Evolutionary conservation across 53 echinoderm and acorn worm species (phyloP).

Genomic region (Zoroaster sp.): DNA sequence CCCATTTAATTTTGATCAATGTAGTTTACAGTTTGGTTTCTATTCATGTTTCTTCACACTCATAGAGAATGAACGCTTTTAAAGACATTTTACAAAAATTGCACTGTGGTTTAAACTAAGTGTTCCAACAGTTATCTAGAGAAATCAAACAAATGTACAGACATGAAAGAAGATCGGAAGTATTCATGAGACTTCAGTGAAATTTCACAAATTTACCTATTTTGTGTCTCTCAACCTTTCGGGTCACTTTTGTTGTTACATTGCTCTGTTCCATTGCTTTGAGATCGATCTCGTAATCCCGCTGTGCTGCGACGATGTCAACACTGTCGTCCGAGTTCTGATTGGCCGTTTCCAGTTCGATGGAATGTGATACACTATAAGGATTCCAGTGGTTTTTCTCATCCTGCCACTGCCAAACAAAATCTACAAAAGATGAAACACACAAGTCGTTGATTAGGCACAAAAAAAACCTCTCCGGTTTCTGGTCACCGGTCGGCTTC

Average conservation of each 20-base stretch:
- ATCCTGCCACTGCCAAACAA: slow-evolving; percentile 95
- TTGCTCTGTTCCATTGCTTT: slow-evolving; percentile 85
- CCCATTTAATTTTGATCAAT: no score
- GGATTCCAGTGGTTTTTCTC: slow-evolving; percentile 85
- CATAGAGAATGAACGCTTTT: no score
- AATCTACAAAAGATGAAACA: slow-evolving; percentile 49
- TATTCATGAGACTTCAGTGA: no score
- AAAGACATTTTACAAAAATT: no score
- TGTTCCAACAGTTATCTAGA: no score
- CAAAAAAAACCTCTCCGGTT: no score
- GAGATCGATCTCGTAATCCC: slow-evolving; percentile 75
- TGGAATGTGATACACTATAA: slow-evolving; percentile 54
- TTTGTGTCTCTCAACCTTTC: slow-evolving; percentile 66
- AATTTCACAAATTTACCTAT: slow-evolving; percentile 51
- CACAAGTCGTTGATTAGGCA: not conserved
- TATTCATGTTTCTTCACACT: no score
- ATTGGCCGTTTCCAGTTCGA: slow-evolving; percentile 61
- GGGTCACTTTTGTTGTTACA: slow-evolving; percentile 69
- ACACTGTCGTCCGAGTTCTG: slow-evolving; percentile 47
- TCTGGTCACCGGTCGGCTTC: no score
- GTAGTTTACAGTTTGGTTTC: no score
- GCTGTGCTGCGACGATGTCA: slow-evolving; percentile 44
- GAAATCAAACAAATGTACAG: no score
- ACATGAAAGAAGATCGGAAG: no score
- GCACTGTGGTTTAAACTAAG: no score